phyloP scores from a whole-genome alignment of 2,888 invertebrate species.

The Epirrita christyi region DNA sequence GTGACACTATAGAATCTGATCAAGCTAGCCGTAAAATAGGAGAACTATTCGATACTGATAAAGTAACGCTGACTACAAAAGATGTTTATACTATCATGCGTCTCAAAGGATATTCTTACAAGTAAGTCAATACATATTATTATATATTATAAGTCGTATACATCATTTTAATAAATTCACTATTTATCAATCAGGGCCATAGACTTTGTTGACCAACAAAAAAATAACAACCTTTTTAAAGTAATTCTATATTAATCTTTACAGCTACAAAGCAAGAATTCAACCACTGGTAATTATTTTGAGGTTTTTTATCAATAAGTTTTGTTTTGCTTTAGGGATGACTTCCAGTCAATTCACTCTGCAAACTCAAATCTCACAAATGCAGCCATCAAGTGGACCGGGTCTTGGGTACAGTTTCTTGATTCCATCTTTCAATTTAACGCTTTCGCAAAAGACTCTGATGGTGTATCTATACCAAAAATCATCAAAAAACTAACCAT shows the following conservation, averaged over 20 bases:
- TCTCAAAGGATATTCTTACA: conserved; percentile 45
- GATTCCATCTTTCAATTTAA: conserved; percentile 51
- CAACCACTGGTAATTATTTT: too few species aligned
- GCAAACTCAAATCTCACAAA: conserved; percentile 36
- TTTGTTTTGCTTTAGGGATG: conserved; percentile 40
- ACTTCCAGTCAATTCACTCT: conserved; percentile 47
- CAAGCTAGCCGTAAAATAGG: conserved; percentile 15
- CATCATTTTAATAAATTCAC: too few species aligned
- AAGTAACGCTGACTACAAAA: conserved; percentile 35
- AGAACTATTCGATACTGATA: conserved; percentile 28
- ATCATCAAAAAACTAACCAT: conserved; percentile 43
- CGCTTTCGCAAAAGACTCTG: conserved; percentile 39
- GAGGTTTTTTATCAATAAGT: too few species aligned
- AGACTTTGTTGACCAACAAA: too few species aligned
- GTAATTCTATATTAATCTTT: too few species aligned
- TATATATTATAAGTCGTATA: too few species aligned
- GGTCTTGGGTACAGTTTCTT: conserved; percentile 49
- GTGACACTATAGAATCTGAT: conserved; percentile 6
- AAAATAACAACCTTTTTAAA: too few species aligned
- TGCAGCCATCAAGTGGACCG: conserved; percentile 44
- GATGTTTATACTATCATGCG: conserved; percentile 50
- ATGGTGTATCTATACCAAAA: conserved; percentile 44
- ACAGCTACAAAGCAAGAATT: too few species aligned
- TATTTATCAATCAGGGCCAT: too few species aligned
- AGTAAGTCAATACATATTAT: conserved; percentile 45